phyloP scores from a whole-genome alignment of 2,113 vertebrate species.

The Taurulus bubalis region DNA sequence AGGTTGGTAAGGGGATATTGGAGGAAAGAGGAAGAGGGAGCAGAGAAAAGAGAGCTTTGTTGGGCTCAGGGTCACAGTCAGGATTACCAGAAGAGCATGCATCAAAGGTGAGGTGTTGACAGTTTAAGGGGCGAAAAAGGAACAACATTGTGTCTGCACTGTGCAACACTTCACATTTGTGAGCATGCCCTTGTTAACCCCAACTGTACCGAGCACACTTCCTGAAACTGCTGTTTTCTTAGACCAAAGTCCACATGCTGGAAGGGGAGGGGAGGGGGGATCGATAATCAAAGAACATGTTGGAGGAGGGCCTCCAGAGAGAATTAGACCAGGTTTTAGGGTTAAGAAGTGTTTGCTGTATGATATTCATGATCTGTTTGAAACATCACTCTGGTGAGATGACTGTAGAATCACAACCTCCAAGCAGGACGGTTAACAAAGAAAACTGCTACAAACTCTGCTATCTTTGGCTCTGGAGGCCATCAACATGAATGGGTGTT shows the following conservation, averaged over 20 bases:
- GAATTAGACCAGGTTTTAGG: conserved; percentile 4
- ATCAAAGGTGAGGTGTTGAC: conserved; percentile 40
- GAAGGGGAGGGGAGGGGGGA: not conserved
- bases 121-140: not conserved
- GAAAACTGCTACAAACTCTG: conserved; percentile 12
- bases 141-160: conserved; percentile 15
- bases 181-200: conserved; percentile 28
- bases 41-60: conserved; percentile 19
- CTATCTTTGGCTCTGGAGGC: conserved; percentile 36
- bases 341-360: conserved; percentile 46
- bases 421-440: conserved; percentile 23
- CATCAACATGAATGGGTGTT: not conserved
- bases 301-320: not conserved
- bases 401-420: conserved; percentile 28
- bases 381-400: conserved; percentile 22
- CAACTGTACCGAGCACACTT: conserved; percentile 22
- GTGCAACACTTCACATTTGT: conserved; percentile 51
- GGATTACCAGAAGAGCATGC: conserved; percentile 29
- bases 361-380: conserved; percentile 31
- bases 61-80: conserved; percentile 54
- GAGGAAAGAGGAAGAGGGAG: not conserved
- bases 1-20: not conserved
- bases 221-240: conserved; percentile 76
- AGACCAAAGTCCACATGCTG: conserved; percentile 79
- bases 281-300: no score